Evolutionary conservation across 2,888 invertebrate genomes (phyloP).

Genomic region (Leucophenga maculata): DNA sequence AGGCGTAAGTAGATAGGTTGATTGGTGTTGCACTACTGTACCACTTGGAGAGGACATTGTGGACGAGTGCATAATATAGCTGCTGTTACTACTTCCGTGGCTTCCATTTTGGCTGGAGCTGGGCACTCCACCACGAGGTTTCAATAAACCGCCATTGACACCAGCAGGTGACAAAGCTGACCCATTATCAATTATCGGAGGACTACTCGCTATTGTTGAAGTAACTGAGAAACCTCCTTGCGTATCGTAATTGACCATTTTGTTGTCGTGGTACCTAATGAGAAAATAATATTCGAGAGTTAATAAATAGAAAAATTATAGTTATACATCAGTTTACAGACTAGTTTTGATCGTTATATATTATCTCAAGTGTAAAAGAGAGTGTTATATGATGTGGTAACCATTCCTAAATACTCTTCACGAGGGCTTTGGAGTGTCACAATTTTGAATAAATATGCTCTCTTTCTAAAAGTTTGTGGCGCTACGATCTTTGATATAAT

Average conservation of each 20-base stretch:
- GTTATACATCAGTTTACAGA: background rate
- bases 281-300: background rate
- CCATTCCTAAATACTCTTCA: no score
- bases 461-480: no score
- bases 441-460: no score
- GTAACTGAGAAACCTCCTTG: slow-evolving; percentile 76
- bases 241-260: slow-evolving; percentile 89
- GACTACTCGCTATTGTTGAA: slow-evolving; percentile 57
- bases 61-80: background rate
- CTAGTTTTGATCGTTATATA: no score
- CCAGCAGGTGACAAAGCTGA: background rate
- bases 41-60: slow-evolving; percentile 30
- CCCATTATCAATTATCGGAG: slow-evolving; percentile 40
- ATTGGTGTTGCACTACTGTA: slow-evolving; percentile 51
- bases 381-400: no score
- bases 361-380: no score
- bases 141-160: background rate
- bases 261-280: slow-evolving; percentile 83
- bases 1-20: slow-evolving; percentile 63
- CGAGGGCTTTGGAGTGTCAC: no score
- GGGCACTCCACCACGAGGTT: background rate
- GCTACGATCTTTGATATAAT: no score
- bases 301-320: slow-evolving; percentile 12
- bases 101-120: slow-evolving; percentile 74
- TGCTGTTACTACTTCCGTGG: slow-evolving; percentile 57